Percentiles rank a stretch among this genome's conserved stretches.
Evolutionary conservation across 2,113 vertebrate species (phyloP).

Genomic region (Marcusenius ussheri): DNA sequence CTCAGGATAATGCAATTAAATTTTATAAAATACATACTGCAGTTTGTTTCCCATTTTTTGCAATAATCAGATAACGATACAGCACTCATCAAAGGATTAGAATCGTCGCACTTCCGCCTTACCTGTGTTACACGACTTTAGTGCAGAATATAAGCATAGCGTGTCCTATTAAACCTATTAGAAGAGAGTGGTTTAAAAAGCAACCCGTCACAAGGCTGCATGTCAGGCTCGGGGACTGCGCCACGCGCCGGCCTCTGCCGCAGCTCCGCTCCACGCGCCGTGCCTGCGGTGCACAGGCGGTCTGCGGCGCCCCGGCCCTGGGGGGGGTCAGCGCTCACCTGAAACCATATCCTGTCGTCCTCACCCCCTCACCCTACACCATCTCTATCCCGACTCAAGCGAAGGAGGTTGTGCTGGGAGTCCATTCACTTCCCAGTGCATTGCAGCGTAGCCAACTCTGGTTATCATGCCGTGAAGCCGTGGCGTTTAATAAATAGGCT

Average conservation of each 20-base stretch:
- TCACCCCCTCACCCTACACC: not conserved
- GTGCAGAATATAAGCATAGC: not conserved
- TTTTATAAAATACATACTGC: not conserved
- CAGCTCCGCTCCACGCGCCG: not conserved
- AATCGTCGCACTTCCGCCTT: not conserved
- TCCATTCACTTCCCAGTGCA: slow-evolving; percentile 22
- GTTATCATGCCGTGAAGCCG: not conserved
- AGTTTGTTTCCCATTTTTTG: not conserved
- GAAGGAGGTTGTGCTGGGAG: not conserved
- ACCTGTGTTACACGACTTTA: not conserved
- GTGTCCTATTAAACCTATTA: not conserved
- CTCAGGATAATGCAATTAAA: not conserved
- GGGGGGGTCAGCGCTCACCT: not conserved
- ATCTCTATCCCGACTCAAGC: not conserved
- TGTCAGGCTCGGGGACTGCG: not conserved
- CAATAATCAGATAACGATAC: not conserved
- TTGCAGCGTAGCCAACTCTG: slow-evolving; percentile 23
- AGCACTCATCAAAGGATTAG: not conserved
- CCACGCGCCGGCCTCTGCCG: not conserved
- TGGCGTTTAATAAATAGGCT: not conserved
- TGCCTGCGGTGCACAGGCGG: not conserved
- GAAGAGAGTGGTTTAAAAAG: not conserved
- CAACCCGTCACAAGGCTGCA: not conserved
- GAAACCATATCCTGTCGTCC: not conserved
- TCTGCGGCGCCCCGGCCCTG: not conserved